phyloP scores from a whole-genome alignment of 2,888 invertebrate species.

The Epinotia bilunana region DNA sequence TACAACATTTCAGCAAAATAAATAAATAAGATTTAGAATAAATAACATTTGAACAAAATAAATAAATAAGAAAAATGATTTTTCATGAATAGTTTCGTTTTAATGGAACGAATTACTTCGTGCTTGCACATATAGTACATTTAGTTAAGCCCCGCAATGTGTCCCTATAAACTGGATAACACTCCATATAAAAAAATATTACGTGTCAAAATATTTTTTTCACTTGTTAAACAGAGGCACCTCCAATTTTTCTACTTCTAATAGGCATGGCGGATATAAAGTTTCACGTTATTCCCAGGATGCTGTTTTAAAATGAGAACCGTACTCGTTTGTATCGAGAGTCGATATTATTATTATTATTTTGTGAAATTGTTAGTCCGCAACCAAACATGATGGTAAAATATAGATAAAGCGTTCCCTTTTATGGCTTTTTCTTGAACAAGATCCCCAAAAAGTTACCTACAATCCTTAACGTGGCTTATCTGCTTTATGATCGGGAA shows the following conservation, averaged over 20 bases:
- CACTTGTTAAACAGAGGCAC: not conserved
- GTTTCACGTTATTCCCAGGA: no score
- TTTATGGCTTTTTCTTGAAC: not conserved
- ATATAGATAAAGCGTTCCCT: no score
- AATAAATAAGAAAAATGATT: no score
- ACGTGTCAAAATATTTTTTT: not conserved
- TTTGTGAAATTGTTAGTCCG: not conserved
- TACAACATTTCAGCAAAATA: slow-evolving; percentile 4
- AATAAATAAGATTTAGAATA: no score
- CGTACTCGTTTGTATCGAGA: no score
- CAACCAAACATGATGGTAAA: no score
- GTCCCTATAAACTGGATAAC: not conserved
- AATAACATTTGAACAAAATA: no score
- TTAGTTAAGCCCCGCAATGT: not conserved
- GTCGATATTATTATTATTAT: no score
- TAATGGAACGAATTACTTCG: not conserved
- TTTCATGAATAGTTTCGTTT: no score
- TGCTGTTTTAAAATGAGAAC: no score
- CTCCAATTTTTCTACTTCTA: not conserved
- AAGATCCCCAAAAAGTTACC: not conserved
- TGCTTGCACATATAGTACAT: slow-evolving; percentile 9
- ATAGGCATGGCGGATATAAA: not conserved
- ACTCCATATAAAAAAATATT: not conserved
- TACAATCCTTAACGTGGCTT: slow-evolving; percentile 13
- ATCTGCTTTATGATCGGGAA: slow-evolving; percentile 30